Percentiles rank a stretch among this genome's conserved stretches.
phyloP scores from a whole-genome alignment of 2,888 invertebrate genomes.

The Agrochola litura region DNA sequence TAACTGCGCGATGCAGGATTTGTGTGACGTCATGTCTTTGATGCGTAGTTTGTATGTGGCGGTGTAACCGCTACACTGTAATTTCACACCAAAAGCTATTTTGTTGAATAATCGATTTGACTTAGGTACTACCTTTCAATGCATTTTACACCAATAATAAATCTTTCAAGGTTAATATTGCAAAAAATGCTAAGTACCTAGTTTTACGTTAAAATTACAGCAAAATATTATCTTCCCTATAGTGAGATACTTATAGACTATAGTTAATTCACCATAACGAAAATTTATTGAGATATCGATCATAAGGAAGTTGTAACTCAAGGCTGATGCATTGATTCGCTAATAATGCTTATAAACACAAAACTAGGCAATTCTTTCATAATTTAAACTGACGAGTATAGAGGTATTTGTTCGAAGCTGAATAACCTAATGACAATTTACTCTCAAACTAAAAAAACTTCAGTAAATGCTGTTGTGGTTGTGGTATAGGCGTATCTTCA shows the following conservation, averaged over 20 bases:
- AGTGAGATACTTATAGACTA: slow-evolving; percentile 8
- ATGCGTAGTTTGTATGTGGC: too few species aligned
- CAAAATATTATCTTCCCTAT: slow-evolving; percentile 1
- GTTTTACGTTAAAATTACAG: not conserved
- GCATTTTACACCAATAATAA: not conserved
- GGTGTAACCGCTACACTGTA: too few species aligned
- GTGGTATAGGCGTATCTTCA: slow-evolving; percentile 20
- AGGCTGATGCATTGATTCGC: slow-evolving; percentile 44
- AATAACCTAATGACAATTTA: not conserved
- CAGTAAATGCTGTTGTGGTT: not conserved
- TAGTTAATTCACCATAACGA: slow-evolving; percentile 31
- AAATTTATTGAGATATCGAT: slow-evolving; percentile 41
- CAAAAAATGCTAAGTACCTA: not conserved
- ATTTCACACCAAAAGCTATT: slow-evolving; percentile 16
- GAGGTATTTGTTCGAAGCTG: not conserved
- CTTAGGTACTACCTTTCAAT: not conserved
- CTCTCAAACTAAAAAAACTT: not conserved
- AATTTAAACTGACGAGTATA: not conserved
- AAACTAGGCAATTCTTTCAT: slow-evolving; percentile 21
- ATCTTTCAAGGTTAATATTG: slow-evolving; percentile 11
- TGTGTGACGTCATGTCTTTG: too few species aligned
- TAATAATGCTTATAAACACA: slow-evolving; percentile 20
- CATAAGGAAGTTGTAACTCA: slow-evolving; percentile 58
- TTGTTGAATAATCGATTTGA: slow-evolving; percentile 18
- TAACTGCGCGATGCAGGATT: too few species aligned